Percentiles rank a stretch among this genome's conserved stretches.
These are phyloP conservation scores for Protosalanx chinensis DNA, from an alignment of 2,797 vertebrate species.

Conservation along the genomic window DNA sequence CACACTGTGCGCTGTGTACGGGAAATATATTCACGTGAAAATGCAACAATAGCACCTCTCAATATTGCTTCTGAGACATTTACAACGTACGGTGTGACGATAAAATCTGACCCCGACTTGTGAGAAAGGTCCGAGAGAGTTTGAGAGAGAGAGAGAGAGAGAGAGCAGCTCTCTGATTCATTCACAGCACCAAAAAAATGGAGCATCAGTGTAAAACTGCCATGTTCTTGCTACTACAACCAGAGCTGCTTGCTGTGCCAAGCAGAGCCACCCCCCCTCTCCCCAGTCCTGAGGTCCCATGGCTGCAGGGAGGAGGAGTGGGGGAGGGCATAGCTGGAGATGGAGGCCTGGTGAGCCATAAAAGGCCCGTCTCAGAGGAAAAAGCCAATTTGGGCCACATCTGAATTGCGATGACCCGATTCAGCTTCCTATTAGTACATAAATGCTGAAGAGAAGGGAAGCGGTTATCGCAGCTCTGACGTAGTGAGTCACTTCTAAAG, in stretches of 20 bases:
- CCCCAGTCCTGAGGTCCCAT: slow-evolving; percentile 26
- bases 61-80: no score
- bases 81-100: no score
- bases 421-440: slow-evolving; percentile 63
- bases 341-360: slow-evolving; percentile 60
- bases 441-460: slow-evolving; percentile 62
- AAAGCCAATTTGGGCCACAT: slow-evolving; percentile 63
- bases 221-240: slow-evolving; percentile 36
- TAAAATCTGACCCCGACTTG: neutral
- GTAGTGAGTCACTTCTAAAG: neutral
- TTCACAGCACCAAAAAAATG: slow-evolving; percentile 9
- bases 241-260: slow-evolving; percentile 27
- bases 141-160: slow-evolving; percentile 26
- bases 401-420: slow-evolving; percentile 63
- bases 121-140: neutral
- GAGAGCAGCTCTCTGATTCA: slow-evolving; percentile 28
- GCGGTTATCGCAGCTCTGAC: slow-evolving; percentile 29
- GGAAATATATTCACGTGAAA: neutral
- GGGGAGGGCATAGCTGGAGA: slow-evolving; percentile 34
- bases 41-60: neutral
- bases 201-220: slow-evolving; percentile 37
- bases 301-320: slow-evolving; percentile 34
- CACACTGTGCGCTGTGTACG: neutral
- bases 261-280: slow-evolving; percentile 25
- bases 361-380: slow-evolving; percentile 67